Evolutionary conservation across 2,797 vertebrate species (phyloP), one percentile per base, ranked within the genome.

Genomic region (Acipenser ruthenus): DNA sequence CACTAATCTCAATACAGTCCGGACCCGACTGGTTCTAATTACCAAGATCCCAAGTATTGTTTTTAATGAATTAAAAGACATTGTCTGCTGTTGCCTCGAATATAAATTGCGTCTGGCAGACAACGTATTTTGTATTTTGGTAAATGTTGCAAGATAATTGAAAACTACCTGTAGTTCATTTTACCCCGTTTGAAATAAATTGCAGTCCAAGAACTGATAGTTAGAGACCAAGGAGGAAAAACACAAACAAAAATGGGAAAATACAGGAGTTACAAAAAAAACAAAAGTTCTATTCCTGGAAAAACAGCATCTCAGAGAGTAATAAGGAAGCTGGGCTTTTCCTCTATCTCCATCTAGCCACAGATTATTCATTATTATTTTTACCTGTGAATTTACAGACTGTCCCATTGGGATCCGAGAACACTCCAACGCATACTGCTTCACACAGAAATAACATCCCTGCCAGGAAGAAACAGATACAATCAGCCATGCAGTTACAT

Each of bases 391-490:
- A 82, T 99, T 99, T 78, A 99, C 95, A 0, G 94, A 92, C 82
- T 98, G 96, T 64, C 96, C 96, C 95, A 99, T 96, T 71, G 96
- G 96, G 72, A 98, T 97, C 65, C 95, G 90, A 0, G 96, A 97
- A 83, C 96, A 98, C 80, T 99, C 96, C 75, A 99, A 82, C 0
- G 96, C 96, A 0, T 96, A 98, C 80, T 98, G 95, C 86, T 97
- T 99, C 81, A 99, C 96, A 72, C 95, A 98, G 84, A 99, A 99
- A 82, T 99, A 99, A 81, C 89, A 96, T 52, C 96, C 96, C 96
- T 98, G 73, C 0, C 37, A 48, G 49, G 62, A 62, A 15, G 49
- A 60, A 9, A 55, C 51, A 47, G 5, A 62, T 9, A 12, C 60
- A 37, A 47, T 10, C 37, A 37, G 37, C 37, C 37, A 37, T 37